Evolutionary conservation across 2,113 vertebrate genomes (phyloP).

Genomic region (Pampusana beccarii): DNA sequence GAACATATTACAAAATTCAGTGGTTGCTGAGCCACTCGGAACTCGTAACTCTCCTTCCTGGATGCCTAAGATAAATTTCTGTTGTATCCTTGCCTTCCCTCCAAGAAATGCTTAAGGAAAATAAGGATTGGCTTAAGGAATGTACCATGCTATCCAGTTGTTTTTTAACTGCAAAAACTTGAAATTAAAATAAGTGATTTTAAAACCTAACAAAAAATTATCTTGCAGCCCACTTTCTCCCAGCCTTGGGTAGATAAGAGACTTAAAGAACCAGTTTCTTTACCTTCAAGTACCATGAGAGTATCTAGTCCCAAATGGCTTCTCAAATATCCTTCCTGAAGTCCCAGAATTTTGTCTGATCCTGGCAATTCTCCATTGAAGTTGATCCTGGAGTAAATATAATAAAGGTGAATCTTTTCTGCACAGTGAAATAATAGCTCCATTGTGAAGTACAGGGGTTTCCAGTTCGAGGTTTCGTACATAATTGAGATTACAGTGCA

Average conservation of each 20-base stretch:
- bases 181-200: neutral
- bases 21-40: neutral
- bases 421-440: neutral
- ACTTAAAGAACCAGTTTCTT: neutral
- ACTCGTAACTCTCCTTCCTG: neutral
- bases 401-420: neutral
- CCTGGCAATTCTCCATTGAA: neutral
- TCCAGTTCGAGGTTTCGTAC: neutral
- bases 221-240: neutral
- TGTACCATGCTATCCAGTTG: neutral
- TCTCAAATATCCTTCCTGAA: neutral
- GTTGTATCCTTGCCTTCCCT: neutral
- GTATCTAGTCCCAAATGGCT: neutral
- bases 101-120: neutral
- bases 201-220: neutral
- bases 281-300: neutral
- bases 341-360: neutral
- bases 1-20: neutral
- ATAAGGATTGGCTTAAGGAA: neutral
- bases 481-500: neutral
- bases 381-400: neutral
- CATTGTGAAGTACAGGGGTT: neutral
- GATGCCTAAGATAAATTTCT: neutral
- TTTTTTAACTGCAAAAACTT: neutral
- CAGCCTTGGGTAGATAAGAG: neutral